Percentiles rank a stretch among this genome's conserved stretches.
phyloP scores from a whole-genome alignment of 2,797 vertebrate species.

The Sandelia bainsii region DNA sequence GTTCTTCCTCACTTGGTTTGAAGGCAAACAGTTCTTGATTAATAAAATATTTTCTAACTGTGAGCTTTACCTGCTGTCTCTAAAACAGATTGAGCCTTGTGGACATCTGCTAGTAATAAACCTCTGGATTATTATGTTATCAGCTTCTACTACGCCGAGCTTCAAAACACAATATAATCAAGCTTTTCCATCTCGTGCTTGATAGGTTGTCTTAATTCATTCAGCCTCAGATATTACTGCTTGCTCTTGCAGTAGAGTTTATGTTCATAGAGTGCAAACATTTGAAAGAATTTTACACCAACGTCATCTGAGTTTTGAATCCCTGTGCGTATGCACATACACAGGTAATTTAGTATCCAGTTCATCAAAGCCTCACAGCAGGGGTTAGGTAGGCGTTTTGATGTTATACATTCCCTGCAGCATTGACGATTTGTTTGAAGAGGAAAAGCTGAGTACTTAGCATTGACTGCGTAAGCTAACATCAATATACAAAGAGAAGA shows the following conservation, averaged over 20 bases:
- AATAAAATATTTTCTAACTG: neutral
- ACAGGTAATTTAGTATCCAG: neutral
- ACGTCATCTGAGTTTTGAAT: neutral
- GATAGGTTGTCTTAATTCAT: neutral
- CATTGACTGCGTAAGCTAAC: neutral
- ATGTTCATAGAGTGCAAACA: neutral
- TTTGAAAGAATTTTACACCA: neutral
- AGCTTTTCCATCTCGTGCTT: neutral
- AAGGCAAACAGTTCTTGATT: neutral
- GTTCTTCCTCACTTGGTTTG: neutral
- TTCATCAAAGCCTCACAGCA: neutral
- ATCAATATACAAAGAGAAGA: neutral
- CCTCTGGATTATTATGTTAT: neutral
- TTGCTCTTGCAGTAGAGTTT: neutral
- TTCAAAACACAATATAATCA: slow-evolving; percentile 4
- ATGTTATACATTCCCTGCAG: slow-evolving; percentile 1
- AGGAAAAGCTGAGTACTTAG: neutral
- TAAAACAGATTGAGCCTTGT: neutral
- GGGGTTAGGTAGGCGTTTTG: neutral
- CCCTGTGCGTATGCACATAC: neutral
- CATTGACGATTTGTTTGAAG: neutral
- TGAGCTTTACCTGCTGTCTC: neutral
- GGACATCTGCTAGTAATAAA: neutral
- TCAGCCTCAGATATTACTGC: neutral
- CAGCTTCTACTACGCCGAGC: neutral